Evolutionary conservation across 2,888 invertebrate genomes (phyloP), one percentile per base, ranked within the genome.

Genomic region (Lasioglossum pauxillum): DNA sequence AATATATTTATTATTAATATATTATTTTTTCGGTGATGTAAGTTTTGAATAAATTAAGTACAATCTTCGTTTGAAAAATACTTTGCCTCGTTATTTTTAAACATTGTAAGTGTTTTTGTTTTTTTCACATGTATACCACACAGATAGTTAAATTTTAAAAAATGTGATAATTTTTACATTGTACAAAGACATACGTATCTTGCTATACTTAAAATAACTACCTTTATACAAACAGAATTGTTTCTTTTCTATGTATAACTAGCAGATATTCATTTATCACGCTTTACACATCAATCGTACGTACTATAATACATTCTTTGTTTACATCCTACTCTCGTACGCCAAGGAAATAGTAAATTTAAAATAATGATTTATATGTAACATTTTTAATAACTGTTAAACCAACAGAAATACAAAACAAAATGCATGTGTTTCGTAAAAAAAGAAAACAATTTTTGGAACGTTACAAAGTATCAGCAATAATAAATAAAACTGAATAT

Each of bases 1-100:
- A 79, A 86, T 84, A 86, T 76, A 82, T 83, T 89, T 83, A 87
- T 89, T 83, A 87, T 89, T 82, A 75, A 80, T 83, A 76, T 82
- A 44, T 71, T 69, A 75, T 69, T 35, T 73, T 71, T 49, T 46
- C 57, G 69, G 16, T 69, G 67, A 80, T 80, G 49, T 38, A 78
- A 75, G 64, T 67, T 78, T 49, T 76, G 38, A 75, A 77, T 76
- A 75, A 78, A 71, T 82, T 84, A 89, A 87, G 83, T 89, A 87
- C 82, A 87, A 46, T 80, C 67, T 53, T 71, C 71, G 27, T 84
- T 69, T 69, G 74, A 19, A 79, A 80, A 72, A 81, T 79, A 74
- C 35, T 84, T 72, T 60, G 31, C 14, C 53, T 75, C 53, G 69
- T 71, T 69, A 69, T 75, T 10, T 10, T 72, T 35, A 49, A 64